phyloP scores from a whole-genome alignment of 2,797 vertebrate genomes.

The Rhinogobio ventralis region DNA sequence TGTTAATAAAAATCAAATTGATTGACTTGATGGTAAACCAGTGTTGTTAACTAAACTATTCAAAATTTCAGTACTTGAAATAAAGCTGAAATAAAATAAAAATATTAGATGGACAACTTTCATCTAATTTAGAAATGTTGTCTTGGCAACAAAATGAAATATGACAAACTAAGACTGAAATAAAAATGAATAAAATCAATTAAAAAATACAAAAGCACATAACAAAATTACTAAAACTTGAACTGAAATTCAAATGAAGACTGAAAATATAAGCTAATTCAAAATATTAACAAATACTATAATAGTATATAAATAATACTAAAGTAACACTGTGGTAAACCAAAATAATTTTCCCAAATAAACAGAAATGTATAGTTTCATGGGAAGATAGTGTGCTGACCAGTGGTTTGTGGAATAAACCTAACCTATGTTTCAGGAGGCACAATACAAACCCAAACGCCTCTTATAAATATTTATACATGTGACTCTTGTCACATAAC shows the following conservation, averaged over 20 bases:
- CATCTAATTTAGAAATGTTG: no score
- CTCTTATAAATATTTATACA: slow-evolving; percentile 3
- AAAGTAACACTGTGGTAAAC: not conserved
- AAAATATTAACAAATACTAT: not conserved
- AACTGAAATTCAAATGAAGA: not conserved
- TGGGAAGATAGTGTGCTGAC: not conserved
- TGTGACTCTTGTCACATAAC: not conserved
- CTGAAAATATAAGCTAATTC: not conserved
- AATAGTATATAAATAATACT: not conserved
- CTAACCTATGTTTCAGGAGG: not conserved
- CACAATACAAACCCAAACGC: not conserved
- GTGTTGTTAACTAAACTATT: not conserved
- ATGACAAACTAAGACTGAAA: no score
- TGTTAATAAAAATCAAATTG: not conserved
- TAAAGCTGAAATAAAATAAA: not conserved
- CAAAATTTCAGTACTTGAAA: not conserved
- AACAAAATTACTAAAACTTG: no score
- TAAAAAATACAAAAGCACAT: no score
- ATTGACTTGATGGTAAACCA: not conserved
- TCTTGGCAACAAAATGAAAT: no score
- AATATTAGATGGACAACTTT: no score
- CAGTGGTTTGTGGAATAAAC: not conserved
- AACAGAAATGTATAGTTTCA: not conserved
- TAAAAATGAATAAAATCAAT: no score
- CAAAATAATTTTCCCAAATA: not conserved